These are phyloP conservation scores for Luperina nickerlii DNA, from an alignment of 2,888 invertebrate species.

Conservation along the genomic window DNA sequence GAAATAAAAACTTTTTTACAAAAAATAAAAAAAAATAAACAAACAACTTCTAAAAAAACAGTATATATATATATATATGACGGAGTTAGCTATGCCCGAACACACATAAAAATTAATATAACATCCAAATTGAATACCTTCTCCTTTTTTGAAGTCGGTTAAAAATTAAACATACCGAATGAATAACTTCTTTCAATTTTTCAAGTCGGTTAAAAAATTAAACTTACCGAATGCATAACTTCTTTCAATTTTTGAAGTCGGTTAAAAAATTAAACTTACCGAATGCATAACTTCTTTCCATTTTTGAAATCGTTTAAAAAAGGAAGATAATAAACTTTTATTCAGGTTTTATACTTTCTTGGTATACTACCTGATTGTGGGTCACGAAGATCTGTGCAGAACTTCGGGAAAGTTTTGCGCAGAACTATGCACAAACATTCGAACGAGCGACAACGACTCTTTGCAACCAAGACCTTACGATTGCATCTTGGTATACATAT, in stretches of 20 bases:
- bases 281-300: background rate
- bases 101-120: no score
- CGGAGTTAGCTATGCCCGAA: no score
- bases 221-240: background rate
- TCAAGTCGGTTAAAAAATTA: background rate
- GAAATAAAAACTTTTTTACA: no score
- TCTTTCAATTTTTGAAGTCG: background rate
- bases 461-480: background rate
- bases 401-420: conserved; percentile 9
- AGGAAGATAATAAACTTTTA: no score
- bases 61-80: no score
- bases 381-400: background rate
- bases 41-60: no score
- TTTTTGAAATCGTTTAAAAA: background rate
- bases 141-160: no score
- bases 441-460: background rate
- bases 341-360: background rate
- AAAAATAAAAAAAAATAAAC: no score
- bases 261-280: background rate
- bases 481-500: background rate
- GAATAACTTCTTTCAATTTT: background rate
- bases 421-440: conserved; percentile 30
- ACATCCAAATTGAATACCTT: no score
- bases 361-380: no score
- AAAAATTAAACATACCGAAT: no score